phyloP scores from a whole-genome alignment of 1,140 invertebrate species.

The Drosophila lowei region DNA sequence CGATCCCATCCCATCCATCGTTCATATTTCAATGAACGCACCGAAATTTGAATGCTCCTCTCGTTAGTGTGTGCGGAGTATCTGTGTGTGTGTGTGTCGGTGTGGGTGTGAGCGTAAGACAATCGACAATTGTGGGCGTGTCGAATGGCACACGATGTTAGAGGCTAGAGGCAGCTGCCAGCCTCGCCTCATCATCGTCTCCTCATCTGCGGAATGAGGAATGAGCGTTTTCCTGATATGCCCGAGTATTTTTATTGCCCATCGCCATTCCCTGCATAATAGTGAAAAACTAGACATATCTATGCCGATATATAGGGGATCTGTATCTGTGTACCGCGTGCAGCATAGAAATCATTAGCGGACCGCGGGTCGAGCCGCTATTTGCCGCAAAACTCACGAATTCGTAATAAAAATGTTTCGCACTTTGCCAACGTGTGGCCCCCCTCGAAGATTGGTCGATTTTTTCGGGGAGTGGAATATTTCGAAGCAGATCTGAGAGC shows the following conservation, averaged over 20 bases:
- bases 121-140: constrained; percentile 67
- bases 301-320: constrained; percentile 22
- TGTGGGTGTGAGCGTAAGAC: constrained; percentile 41
- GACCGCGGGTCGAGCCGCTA: constrained; percentile 46
- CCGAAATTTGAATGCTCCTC: constrained; percentile 70
- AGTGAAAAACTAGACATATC: constrained; percentile 57
- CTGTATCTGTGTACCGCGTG: no score
- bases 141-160: constrained; percentile 49
- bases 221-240: constrained; percentile 40
- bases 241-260: constrained; percentile 70
- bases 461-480: constrained; percentile 24
- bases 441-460: constrained; percentile 21
- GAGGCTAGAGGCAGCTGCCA: constrained; percentile 41
- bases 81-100: constrained; percentile 5
- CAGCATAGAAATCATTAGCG: no score
- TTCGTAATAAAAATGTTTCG: constrained; percentile 76
- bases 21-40: constrained; percentile 78
- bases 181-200: constrained; percentile 16
- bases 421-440: constrained; percentile 67
- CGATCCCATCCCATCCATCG: constrained; percentile 24
- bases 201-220: neutral
- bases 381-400: constrained; percentile 72
- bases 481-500: constrained; percentile 24
- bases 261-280: constrained; percentile 58
- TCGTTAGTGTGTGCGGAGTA: neutral